A percentile compares a stretch with the other conserved stretches of the same genome.
These are phyloP conservation scores for Smutsia gigantea DNA, from an alignment of 2,797 vertebrate genomes.

Conservation along the genomic window DNA sequence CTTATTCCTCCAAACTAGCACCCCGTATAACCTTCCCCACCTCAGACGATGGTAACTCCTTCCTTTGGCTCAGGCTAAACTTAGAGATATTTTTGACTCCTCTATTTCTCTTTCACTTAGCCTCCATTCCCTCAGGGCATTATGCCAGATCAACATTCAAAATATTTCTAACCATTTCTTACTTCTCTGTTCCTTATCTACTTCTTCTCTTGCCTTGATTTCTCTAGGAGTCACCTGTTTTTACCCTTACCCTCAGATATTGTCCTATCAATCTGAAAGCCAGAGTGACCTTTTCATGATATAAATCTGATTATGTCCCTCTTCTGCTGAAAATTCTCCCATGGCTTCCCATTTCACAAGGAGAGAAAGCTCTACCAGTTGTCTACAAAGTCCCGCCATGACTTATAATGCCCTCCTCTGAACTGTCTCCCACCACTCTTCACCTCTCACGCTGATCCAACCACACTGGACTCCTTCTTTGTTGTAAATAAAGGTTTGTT, in stretches of 20 bases:
- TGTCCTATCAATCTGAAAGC: neutral
- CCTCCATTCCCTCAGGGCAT: neutral
- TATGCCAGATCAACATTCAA: neutral
- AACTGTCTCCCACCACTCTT: neutral
- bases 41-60: neutral
- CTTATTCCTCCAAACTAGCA: neutral
- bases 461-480: neutral
- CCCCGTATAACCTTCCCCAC: neutral
- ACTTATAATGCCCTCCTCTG: neutral
- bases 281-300: neutral
- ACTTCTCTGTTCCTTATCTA: neutral
- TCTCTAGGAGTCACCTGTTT: neutral
- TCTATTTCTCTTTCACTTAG: neutral
- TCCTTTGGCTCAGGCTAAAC: neutral
- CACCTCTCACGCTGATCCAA: neutral
- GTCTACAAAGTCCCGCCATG: neutral
- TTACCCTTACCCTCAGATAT: neutral
- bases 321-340: neutral
- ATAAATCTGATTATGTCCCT: neutral
- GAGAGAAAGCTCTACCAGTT: neutral
- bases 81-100: neutral
- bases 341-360: neutral
- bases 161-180: neutral
- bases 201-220: neutral
- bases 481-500: conserved; percentile 7